Conservation (phyloP, 2,113 vertebrate species). For the Syngnathus scovelli region DNA sequence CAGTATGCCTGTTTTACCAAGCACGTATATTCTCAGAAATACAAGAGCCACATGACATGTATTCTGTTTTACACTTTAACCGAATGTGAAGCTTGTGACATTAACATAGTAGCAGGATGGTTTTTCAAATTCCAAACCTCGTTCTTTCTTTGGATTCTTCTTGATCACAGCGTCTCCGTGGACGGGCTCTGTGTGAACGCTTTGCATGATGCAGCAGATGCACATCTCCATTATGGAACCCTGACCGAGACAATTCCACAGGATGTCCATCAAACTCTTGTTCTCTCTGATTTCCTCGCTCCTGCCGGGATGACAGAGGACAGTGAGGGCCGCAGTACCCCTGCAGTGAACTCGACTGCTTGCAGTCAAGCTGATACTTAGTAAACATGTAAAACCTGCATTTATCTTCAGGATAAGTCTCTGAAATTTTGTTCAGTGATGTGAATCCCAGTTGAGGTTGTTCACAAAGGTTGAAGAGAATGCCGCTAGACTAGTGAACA, state of each 20-base stretch:
- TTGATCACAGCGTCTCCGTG: constrained; percentile 14
- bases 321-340: constrained; percentile 20
- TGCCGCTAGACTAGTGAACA: background rate
- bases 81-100: constrained; percentile 17
- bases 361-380: constrained; percentile 42
- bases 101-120: background rate
- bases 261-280: constrained; percentile 54
- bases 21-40: background rate
- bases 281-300: constrained; percentile 44
- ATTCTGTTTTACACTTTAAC: background rate
- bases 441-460: background rate
- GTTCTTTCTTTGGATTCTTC: constrained; percentile 7
- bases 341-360: constrained; percentile 47
- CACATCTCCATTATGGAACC: constrained; percentile 52
- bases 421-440: background rate
- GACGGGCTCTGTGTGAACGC: constrained; percentile 25
- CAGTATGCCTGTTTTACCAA: constrained; percentile 1
- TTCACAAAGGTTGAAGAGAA: background rate
- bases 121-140: background rate
- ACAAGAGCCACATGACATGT: no score
- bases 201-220: constrained; percentile 55
- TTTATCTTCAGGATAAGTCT: constrained; percentile 62
- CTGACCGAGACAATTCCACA: constrained; percentile 44
- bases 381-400: constrained; percentile 56
- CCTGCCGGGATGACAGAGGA: constrained; percentile 35